Conservation (phyloP, 2,888 invertebrate species). For the Gandaritis pyraliata region DNA sequence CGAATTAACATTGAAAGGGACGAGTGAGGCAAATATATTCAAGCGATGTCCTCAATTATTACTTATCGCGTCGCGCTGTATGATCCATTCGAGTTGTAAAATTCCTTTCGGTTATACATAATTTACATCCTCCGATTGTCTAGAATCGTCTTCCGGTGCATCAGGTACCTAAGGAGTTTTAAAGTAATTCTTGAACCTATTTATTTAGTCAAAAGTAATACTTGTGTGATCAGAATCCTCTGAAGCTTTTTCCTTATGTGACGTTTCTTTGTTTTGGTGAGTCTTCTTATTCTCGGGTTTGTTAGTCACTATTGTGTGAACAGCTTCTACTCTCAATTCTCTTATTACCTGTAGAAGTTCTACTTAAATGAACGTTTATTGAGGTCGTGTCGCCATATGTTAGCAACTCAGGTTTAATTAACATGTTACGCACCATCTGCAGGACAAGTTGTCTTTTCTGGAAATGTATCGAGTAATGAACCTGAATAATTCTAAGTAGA, state of each 20-base stretch:
- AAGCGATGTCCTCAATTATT: conserved; percentile 65
- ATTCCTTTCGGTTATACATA: conserved; percentile 60
- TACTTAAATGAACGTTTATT: conserved; percentile 44
- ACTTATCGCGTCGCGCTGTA: conserved; percentile 42
- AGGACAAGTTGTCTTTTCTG: conserved; percentile 31
- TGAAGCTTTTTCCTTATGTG: conserved; percentile 2
- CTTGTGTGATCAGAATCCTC: background rate
- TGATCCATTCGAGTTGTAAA: conserved; percentile 55
- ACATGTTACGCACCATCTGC: conserved; percentile 45
- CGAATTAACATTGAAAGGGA: conserved; percentile 64
- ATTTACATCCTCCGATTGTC: conserved; percentile 78
- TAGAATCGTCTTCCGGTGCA: conserved; percentile 68
- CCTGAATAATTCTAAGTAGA: conserved; percentile 11
- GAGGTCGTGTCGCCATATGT: conserved; percentile 55
- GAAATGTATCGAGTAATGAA: conserved; percentile 26
- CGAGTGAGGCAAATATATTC: conserved; percentile 68
- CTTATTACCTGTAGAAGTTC: conserved; percentile 41
- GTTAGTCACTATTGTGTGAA: conserved; percentile 17
- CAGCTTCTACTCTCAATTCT: background rate
- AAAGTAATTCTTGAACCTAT: background rate
- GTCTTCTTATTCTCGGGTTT: conserved; percentile 10
- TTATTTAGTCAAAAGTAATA: background rate
- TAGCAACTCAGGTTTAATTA: conserved; percentile 45
- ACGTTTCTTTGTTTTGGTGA: conserved; percentile 9
- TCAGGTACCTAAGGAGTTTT: conserved; percentile 27